These are phyloP conservation scores for Anastrepha ludens DNA, from an alignment of 1,140 invertebrate genomes.

Conservation along the genomic window DNA sequence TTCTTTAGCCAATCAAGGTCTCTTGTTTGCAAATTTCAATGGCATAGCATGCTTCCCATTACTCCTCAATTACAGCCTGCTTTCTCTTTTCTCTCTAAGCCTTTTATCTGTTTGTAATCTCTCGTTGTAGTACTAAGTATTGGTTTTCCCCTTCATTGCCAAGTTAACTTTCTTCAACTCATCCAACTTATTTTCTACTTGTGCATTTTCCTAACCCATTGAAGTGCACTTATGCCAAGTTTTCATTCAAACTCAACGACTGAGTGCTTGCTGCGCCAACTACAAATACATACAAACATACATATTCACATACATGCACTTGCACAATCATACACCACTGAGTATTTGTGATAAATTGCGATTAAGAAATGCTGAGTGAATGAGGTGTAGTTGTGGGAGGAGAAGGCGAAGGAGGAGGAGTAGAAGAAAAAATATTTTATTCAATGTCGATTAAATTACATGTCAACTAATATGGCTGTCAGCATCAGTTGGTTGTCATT, in stretches of 20 bases:
- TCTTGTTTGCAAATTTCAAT: conserved; percentile 21
- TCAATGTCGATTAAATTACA: conserved; percentile 50
- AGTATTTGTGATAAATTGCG: neutral
- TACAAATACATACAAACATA: neutral
- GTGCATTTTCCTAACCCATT: neutral
- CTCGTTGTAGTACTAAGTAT: neutral
- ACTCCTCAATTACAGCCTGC: too few species aligned
- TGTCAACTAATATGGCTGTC: conserved; percentile 45
- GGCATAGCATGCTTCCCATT: neutral
- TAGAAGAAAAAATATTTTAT: conserved; percentile 10
- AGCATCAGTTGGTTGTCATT: conserved; percentile 41
- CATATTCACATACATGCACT: neutral
- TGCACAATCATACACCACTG: neutral
- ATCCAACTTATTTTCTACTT: neutral
- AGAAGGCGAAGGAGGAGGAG: neutral
- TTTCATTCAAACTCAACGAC: conserved; percentile 7
- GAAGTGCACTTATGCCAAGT: conserved; percentile 43
- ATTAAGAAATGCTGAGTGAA: neutral
- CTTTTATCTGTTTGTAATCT: neutral
- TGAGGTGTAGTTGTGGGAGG: neutral
- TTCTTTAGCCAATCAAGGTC: conserved; percentile 26
- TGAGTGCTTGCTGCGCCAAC: neutral
- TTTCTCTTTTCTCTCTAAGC: neutral
- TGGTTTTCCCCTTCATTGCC: conserved; percentile 24
- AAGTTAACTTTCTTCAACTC: conserved; percentile 47